These are phyloP conservation scores for Vombatus ursinus DNA, from an alignment of 2,113 vertebrate species.

Conservation along the genomic window DNA sequence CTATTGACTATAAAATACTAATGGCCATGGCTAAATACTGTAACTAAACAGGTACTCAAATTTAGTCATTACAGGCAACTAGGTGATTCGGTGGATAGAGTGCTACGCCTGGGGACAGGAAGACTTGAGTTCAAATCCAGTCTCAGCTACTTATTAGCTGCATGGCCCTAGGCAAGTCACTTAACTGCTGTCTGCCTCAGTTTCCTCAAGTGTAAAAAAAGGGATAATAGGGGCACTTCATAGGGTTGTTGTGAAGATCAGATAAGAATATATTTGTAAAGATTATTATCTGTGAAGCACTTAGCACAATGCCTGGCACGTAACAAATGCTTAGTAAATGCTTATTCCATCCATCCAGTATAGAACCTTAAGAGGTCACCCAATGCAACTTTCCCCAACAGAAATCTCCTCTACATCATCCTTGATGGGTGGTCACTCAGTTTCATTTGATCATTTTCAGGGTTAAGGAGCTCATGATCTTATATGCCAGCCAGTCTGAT, in stretches of 20 bases:
- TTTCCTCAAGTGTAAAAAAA: neutral
- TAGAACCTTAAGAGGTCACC: neutral
- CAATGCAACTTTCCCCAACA: neutral
- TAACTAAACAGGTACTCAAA: neutral
- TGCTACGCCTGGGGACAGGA: neutral
- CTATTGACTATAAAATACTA: neutral
- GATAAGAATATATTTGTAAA: neutral
- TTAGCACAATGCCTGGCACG: neutral
- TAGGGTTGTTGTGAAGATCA: neutral
- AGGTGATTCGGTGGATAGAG: neutral
- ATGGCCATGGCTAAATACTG: neutral
- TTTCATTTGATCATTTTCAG: neutral
- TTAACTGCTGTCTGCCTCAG: neutral
- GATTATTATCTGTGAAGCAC: neutral
- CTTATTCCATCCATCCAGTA: neutral
- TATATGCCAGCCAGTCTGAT: neutral
- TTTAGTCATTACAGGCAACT: neutral
- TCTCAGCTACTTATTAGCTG: neutral
- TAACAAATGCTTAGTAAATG: neutral
- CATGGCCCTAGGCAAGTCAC: neutral
- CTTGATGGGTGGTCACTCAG: neutral
- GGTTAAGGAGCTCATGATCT: neutral
- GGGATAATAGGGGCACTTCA: neutral
- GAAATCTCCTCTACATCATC: neutral
- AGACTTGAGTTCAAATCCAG: neutral